These are phyloP conservation scores for Pteropus rufus DNA, from an alignment of 2,797 vertebrate species.

Conservation along the genomic window DNA sequence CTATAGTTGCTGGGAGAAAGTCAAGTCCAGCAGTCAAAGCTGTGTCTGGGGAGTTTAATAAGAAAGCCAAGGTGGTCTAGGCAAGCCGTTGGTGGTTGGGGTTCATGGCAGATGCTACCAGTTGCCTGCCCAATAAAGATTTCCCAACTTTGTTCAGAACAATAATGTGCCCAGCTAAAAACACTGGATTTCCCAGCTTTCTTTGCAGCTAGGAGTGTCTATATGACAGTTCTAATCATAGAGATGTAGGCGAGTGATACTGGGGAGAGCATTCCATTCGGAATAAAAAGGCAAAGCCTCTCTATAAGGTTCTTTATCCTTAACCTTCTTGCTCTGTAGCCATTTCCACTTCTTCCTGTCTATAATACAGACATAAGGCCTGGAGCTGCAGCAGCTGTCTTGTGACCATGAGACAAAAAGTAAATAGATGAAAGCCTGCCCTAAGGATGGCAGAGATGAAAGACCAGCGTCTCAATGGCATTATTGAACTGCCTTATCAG, in stretches of 20 bases:
- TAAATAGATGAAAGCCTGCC: constrained; percentile 19
- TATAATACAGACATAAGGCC: not conserved
- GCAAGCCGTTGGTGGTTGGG: not conserved
- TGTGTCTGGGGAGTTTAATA: not conserved
- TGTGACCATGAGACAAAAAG: constrained; percentile 3
- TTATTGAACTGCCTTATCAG: not conserved
- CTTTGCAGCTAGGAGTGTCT: constrained; percentile 12
- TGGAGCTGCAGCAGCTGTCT: not conserved
- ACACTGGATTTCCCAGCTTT: constrained; percentile 34
- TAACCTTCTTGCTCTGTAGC: not conserved
- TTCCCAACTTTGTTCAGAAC: not conserved
- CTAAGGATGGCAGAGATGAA: not conserved
- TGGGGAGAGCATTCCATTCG: not conserved
- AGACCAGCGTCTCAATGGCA: not conserved
- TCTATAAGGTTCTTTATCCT: constrained; percentile 25
- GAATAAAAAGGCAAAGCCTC: constrained; percentile 6
- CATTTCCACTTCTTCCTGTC: not conserved
- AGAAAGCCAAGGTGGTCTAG: constrained; percentile 24
- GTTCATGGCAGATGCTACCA: not conserved
- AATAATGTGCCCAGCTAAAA: constrained; percentile 10
- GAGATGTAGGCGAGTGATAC: not conserved
- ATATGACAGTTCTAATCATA: not conserved
- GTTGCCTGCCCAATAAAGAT: not conserved
- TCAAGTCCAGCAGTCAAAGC: constrained; percentile 15
- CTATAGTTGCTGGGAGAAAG: constrained; percentile 31